Evolutionary conservation across 2,888 invertebrate genomes (phyloP).

Genomic region (Cephus runcator): DNA sequence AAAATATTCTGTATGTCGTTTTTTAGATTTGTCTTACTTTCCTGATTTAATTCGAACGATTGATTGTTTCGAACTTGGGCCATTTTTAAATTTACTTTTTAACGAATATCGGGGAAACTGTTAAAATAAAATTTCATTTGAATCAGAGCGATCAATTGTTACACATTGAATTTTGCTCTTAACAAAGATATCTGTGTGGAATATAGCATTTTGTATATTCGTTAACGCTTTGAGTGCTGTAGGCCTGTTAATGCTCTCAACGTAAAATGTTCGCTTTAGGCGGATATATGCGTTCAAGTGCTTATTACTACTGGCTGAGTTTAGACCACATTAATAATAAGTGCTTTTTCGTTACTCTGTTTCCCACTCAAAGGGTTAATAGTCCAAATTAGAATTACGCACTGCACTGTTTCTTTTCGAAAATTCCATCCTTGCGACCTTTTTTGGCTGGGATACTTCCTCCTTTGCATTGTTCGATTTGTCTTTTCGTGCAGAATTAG

Average conservation of each 20-base stretch:
- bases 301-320: neutral
- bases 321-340: too few relatives aligned
- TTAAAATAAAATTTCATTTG: neutral
- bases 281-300: neutral
- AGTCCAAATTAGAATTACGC: neutral
- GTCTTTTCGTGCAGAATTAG: neutral
- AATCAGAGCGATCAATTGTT: neutral
- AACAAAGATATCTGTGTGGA: neutral
- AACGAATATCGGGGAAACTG: neutral
- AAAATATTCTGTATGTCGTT: neutral
- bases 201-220: neutral
- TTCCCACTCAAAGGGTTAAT: too few relatives aligned
- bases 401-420: neutral
- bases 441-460: neutral
- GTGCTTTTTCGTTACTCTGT: neutral
- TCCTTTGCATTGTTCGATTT: neutral
- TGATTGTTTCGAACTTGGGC: neutral
- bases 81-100: neutral
- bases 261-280: neutral
- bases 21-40: conserved; percentile 1
- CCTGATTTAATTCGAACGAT: neutral
- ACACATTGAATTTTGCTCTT: neutral
- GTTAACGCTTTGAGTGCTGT: neutral
- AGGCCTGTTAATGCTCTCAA: neutral
- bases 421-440: neutral